Base-by-base conservation (phyloP, 2,888 invertebrate species). In the Salticus scenicus region DNA sequence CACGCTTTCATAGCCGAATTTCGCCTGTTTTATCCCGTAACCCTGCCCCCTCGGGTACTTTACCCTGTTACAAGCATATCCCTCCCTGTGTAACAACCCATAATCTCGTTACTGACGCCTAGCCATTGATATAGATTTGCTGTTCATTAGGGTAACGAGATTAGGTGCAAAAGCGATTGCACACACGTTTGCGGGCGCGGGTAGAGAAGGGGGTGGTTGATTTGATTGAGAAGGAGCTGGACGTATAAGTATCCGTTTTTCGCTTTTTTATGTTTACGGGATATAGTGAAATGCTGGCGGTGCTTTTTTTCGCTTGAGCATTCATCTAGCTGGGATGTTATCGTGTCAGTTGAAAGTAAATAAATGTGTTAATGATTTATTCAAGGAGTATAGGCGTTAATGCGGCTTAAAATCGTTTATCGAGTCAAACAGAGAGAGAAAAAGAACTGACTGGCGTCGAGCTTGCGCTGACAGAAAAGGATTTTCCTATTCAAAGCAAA, bases 81-180 rank as follows among this genome's bases (percentile, higher is more conserved):
- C 41, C 30, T 24, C 47, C 20, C 12, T 33, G 71, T 37, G 71
- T 83, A 83, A 83, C 83, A 83, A 83, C 82, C 70, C 37, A 37
- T 83, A 83, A 83, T 83, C 77, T 83, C 83, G 77, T 83, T 83
- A 66, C 64, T 66, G 57, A 83, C 83, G 77, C 83, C 83, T 83
- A 71, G 67, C 77, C 83, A 72, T 77, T 77, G 83, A 77, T 83
- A 83, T 83, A 83, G 83, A 83, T 83, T 83, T 83, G 77, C 77
- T 57, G 83, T 83, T 83, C 83, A 83, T 83, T 83, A 83, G 83
- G 33, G 72, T 83, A 83, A 83, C 83, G 67, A 83, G 83, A 83
- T 83, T 83, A 83, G 28, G 76, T 67, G 76, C 67, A 77, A 73
- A 82, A 73, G 81, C 77, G 83, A 72, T 77, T 76, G 82, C 63